Percentiles rank a stretch among this genome's conserved stretches.
Conservation (phyloP, 2,888 invertebrate genomes). For the Agrotis ipsilon region DNA sequence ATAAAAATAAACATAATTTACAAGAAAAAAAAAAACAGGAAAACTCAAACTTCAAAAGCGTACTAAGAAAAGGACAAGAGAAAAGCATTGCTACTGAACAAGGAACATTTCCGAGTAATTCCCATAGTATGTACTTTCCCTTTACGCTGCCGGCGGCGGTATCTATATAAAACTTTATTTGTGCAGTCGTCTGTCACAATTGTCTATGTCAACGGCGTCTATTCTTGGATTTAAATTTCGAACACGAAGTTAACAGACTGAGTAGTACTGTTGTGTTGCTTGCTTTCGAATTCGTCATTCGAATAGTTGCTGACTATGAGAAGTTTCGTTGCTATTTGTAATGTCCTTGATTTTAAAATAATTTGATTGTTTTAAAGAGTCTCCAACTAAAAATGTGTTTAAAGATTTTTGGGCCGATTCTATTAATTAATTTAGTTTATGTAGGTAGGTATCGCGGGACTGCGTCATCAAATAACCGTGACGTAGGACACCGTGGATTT, state of each 20-base stretch:
- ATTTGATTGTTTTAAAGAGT: no score
- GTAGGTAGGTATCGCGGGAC: no score
- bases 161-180: conserved; percentile 73
- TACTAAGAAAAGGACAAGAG: conserved; percentile 36
- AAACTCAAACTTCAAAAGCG: conserved; percentile 29
- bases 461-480: no score
- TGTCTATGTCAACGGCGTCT: conserved; percentile 68
- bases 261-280: conserved; percentile 4
- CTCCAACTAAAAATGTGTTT: no score
- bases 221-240: conserved; percentile 67
- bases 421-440: no score
- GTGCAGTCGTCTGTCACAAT: conserved; percentile 71
- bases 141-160: conserved; percentile 67
- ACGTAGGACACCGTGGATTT: no score
- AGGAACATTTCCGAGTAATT: conserved; percentile 59
- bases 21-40: conserved; percentile 11
- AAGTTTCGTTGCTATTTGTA: neutral
- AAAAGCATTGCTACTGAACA: conserved; percentile 44
- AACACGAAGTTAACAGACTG: conserved; percentile 46
- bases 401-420: no score
- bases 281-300: conserved; percentile 20
- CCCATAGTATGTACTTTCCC: conserved; percentile 63
- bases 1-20: conserved; percentile 38
- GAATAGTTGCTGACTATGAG: conserved; percentile 3
- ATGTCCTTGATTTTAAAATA: neutral